phyloP scores from a whole-genome alignment of 2,113 vertebrate genomes.

The Leucosticte australis region DNA sequence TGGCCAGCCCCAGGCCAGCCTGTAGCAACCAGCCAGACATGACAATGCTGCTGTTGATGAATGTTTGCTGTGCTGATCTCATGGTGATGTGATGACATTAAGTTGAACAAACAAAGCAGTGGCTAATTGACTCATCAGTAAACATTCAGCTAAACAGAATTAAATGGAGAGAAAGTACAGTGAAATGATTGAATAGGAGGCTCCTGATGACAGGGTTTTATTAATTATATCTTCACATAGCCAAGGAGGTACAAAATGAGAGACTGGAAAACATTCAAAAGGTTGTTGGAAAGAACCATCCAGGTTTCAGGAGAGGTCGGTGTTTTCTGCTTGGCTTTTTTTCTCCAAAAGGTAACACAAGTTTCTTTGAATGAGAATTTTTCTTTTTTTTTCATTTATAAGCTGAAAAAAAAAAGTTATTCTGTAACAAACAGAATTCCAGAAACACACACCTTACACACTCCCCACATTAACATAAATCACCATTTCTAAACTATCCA shows the following conservation, averaged over 20 bases:
- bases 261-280: background rate
- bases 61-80: conserved; percentile 11
- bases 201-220: background rate
- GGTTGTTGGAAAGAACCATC: background rate
- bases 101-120: conserved; percentile 41
- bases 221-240: background rate
- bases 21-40: background rate
- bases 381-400: background rate
- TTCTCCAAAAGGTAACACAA: background rate
- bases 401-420: background rate
- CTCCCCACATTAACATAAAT: background rate
- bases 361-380: background rate
- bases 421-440: background rate
- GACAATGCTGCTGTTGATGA: conserved; percentile 8
- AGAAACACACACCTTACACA: background rate
- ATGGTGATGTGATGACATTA: conserved; percentile 42
- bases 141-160: conserved; percentile 31
- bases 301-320: background rate
- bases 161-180: conserved; percentile 17
- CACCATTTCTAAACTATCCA: background rate
- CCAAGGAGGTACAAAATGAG: background rate
- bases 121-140: conserved; percentile 48
- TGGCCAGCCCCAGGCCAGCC: background rate
- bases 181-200: conserved; percentile 6
- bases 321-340: background rate